A percentile compares a stretch with the other conserved stretches of the same genome.
These are phyloP conservation scores for Hassar affinis DNA, from an alignment of 2,113 vertebrate genomes.

Conservation along the genomic window DNA sequence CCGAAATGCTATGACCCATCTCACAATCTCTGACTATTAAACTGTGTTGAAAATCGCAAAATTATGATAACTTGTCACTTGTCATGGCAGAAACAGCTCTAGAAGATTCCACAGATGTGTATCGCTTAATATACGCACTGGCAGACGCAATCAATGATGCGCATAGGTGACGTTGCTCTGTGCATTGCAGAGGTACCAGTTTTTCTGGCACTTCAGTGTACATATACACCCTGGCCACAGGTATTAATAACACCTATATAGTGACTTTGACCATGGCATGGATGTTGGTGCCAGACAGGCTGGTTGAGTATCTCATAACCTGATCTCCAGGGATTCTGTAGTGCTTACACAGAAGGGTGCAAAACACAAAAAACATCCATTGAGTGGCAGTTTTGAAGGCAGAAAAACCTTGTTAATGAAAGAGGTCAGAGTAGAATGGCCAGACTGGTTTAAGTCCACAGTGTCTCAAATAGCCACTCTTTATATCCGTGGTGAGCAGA, in stretches of 20 bases:
- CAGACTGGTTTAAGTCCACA: background rate
- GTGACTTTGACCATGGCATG: background rate
- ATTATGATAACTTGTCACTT: no score
- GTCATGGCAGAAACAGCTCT: no score
- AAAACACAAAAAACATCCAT: background rate
- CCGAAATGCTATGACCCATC: no score
- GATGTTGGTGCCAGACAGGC: background rate
- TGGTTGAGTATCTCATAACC: background rate
- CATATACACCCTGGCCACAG: background rate
- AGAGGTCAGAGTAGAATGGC: background rate
- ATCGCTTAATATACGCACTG: no score
- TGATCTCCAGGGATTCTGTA: background rate
- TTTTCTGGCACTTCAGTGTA: no score
- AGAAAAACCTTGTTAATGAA: background rate
- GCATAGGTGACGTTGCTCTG: no score
- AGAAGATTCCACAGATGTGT: no score
- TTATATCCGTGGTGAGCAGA: background rate
- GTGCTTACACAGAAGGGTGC: background rate
- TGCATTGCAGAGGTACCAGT: no score
- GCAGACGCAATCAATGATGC: no score
- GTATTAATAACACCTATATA: background rate
- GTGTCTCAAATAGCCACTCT: background rate
- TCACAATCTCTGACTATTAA: no score
- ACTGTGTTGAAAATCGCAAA: no score
- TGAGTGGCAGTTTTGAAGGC: background rate